These are phyloP conservation scores for Apis laboriosa DNA, from an alignment of 1,140 invertebrate species.

Conservation along the genomic window DNA sequence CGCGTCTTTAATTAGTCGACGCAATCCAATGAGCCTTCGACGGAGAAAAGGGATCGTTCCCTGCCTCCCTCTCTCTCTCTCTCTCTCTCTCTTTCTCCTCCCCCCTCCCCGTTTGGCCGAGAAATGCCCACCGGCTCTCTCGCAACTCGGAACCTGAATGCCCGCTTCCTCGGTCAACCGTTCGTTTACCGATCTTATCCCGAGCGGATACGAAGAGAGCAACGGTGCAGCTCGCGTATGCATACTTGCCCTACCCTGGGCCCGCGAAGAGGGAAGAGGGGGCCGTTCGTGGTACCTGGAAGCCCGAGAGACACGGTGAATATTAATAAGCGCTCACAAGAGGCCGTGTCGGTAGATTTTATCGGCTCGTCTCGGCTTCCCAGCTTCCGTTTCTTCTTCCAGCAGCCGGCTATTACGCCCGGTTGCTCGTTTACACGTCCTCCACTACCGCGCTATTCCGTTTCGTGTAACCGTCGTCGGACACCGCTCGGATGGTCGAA, in stretches of 20 bases:
- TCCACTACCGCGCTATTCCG: slow-evolving; percentile 38
- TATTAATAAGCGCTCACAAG: slow-evolving; percentile 65
- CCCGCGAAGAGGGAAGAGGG: slow-evolving; percentile 28
- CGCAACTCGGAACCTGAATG: slow-evolving; percentile 44
- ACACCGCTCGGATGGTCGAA: background rate
- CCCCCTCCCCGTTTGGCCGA: background rate
- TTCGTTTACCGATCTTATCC: slow-evolving; percentile 70
- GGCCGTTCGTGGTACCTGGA: background rate
- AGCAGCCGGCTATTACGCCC: slow-evolving; percentile 51
- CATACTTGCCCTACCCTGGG: background rate
- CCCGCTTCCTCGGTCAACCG: slow-evolving; percentile 13
- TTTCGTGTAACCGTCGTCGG: slow-evolving; percentile 28
- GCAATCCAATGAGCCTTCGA: slow-evolving; percentile 32
- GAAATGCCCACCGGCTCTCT: slow-evolving; percentile 37
- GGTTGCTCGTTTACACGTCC: slow-evolving; percentile 57
- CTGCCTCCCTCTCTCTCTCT: fast-evolving
- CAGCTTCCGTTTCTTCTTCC: slow-evolving; percentile 55
- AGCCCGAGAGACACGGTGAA: slow-evolving; percentile 63
- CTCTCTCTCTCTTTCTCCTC: background rate
- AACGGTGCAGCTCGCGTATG: slow-evolving; percentile 2
- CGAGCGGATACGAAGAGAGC: slow-evolving; percentile 36
- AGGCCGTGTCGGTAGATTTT: slow-evolving; percentile 64
- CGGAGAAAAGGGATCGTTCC: background rate
- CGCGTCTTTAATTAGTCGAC: slow-evolving; percentile 27
- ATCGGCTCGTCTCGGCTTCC: slow-evolving; percentile 63